A percentile compares a stretch with the other conserved stretches of the same genome.
phyloP scores from a whole-genome alignment of 1,140 invertebrate genomes.

The Drosophila oshimai region DNA sequence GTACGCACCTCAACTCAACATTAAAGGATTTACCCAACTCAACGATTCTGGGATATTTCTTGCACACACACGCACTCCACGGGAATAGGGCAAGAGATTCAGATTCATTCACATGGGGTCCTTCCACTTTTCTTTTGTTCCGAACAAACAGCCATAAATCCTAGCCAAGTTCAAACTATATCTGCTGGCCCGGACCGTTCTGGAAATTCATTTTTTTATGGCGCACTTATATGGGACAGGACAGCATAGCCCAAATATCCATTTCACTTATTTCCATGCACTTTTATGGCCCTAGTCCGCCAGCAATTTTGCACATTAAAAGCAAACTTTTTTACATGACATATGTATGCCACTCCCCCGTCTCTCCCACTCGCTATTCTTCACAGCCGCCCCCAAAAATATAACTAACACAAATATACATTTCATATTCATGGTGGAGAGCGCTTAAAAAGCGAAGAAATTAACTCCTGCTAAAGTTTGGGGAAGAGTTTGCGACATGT shows the following conservation, averaged over 20 bases:
- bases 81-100: background rate
- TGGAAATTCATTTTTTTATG: conserved; percentile 54
- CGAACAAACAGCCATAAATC: conserved; percentile 57
- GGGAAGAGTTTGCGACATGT: conserved; percentile 28
- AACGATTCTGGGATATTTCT: conserved; percentile 11
- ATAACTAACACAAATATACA: conserved; percentile 74
- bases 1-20: conserved; percentile 42
- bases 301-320: conserved; percentile 77
- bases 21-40: conserved; percentile 47
- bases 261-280: conserved; percentile 76
- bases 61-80: conserved; percentile 16
- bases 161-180: conserved; percentile 58
- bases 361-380: background rate
- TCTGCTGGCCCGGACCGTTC: conserved; percentile 30
- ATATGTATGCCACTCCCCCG: conserved; percentile 56
- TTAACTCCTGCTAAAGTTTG: conserved; percentile 56
- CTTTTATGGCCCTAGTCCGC: conserved; percentile 72
- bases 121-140: conserved; percentile 46
- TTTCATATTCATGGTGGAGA: conserved; percentile 73
- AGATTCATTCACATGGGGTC: background rate
- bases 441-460: conserved; percentile 75
- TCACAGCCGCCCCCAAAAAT: conserved; percentile 25
- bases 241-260: conserved; percentile 53
- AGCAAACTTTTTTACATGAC: conserved; percentile 74
- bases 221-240: conserved; percentile 57